Conservation (phyloP, 2,888 invertebrate species). For the Cheilosia vulpina region DNA sequence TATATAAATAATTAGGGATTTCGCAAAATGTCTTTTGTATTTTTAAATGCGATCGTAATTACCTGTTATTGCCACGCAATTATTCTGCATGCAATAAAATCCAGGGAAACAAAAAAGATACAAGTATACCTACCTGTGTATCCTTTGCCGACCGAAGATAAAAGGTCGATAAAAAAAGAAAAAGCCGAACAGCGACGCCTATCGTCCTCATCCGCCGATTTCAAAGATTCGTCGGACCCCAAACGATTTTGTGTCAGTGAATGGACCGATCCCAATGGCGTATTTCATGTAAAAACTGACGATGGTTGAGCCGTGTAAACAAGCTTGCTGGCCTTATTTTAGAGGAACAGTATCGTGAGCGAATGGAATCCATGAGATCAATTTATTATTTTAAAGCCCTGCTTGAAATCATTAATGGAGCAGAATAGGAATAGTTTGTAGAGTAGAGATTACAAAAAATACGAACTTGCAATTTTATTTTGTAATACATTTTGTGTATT, state of each 20-base stretch:
- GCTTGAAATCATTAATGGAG: constrained; percentile 72
- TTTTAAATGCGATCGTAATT: background rate
- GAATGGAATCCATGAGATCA: constrained; percentile 78
- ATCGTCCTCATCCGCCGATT: constrained; percentile 5
- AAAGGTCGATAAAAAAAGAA: constrained; percentile 5
- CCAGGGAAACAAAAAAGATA: background rate
- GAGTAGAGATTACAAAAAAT: no score
- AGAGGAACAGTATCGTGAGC: constrained; percentile 77
- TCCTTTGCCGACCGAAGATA: background rate
- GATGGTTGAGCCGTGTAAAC: constrained; percentile 77
- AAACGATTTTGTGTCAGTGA: background rate
- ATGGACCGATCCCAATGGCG: background rate
- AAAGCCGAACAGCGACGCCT: background rate
- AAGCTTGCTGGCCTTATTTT: constrained; percentile 77
- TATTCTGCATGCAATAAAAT: constrained; percentile 4
- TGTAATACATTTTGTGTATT: background rate
- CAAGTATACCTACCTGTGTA: background rate
- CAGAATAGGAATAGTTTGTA: constrained; percentile 37
- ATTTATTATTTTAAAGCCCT: constrained; percentile 78
- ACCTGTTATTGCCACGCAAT: constrained; percentile 17
- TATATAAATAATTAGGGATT: background rate
- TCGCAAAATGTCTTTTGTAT: background rate
- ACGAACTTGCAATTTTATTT: background rate
- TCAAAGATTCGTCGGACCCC: background rate
- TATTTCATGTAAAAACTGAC: constrained; percentile 43